Evolutionary conservation across 2,797 vertebrate genomes (phyloP).

Genomic region (Leptodactylus fallax): DNA sequence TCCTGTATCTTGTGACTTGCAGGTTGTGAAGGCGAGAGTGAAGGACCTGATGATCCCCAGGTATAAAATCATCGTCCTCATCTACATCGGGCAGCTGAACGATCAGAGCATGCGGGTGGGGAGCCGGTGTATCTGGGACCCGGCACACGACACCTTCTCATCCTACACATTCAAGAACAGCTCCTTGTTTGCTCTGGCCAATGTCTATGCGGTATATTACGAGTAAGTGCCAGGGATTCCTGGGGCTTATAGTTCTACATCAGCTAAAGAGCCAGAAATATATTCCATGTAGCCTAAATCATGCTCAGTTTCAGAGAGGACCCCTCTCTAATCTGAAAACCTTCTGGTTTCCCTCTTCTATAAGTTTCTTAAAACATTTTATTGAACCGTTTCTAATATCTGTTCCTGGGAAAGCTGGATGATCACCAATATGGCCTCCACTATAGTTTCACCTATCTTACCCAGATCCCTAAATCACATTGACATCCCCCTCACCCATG

Average conservation of each 20-base stretch:
- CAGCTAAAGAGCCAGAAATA: too few relatives aligned
- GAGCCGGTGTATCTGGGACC: conserved; percentile 91
- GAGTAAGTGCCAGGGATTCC: conserved; percentile 73
- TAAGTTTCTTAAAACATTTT: background rate
- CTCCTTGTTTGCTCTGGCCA: conserved; percentile 85
- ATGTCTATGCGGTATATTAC: conserved; percentile 85
- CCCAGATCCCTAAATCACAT: background rate
- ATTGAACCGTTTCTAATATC: background rate
- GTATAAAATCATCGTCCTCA: conserved; percentile 86
- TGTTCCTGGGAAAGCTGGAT: background rate
- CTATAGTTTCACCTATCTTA: background rate
- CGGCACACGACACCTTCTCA: conserved; percentile 79
- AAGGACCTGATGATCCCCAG: conserved; percentile 86
- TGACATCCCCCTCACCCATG: background rate
- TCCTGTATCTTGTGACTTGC: conserved; percentile 29
- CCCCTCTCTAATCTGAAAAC: background rate
- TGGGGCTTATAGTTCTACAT: background rate
- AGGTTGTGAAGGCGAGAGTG: conserved; percentile 86
- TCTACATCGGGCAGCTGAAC: conserved; percentile 83
- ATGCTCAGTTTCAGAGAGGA: background rate
- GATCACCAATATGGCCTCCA: background rate
- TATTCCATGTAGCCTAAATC: background rate
- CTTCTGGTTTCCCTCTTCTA: background rate
- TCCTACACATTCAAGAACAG: conserved; percentile 84
- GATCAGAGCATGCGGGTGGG: conserved; percentile 84